Evolutionary conservation across 1,140 invertebrate species (phyloP).

Genomic region (Nasonia vitripennis): DNA sequence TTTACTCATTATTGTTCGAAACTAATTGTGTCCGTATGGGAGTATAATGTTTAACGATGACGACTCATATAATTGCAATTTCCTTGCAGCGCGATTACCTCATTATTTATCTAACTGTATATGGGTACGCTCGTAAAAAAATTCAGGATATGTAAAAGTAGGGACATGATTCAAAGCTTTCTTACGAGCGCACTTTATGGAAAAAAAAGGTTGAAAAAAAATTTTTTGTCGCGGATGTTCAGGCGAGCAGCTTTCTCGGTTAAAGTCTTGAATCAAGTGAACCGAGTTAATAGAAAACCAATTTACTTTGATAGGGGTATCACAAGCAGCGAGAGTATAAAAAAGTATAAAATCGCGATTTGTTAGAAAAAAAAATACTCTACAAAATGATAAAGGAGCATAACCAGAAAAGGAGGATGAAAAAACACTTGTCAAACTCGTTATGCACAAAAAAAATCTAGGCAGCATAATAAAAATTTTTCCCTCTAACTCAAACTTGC

Average conservation of each 20-base stretch:
- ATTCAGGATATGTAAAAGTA: background rate
- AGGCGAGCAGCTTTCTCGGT: background rate
- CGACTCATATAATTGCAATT: background rate
- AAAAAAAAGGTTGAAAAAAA: slow-evolving; percentile 6
- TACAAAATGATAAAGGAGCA: too few relatives aligned
- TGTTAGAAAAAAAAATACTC: too few relatives aligned
- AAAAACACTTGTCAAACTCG: too few relatives aligned
- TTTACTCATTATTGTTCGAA: background rate
- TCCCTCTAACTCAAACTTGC: too few relatives aligned
- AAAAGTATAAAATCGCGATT: too few relatives aligned
- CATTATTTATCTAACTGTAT: background rate
- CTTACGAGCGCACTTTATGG: background rate
- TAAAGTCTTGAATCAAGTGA: background rate
- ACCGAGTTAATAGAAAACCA: too few relatives aligned
- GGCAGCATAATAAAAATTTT: too few relatives aligned
- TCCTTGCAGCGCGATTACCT: background rate
- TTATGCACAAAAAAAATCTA: too few relatives aligned
- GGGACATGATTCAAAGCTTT: background rate
- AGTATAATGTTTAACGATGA: background rate
- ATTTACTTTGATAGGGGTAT: too few relatives aligned
- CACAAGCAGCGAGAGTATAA: too few relatives aligned
- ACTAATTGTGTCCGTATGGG: background rate
- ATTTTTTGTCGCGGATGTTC: background rate
- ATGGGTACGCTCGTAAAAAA: slow-evolving; percentile 31
- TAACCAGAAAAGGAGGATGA: too few relatives aligned